These are phyloP conservation scores for Pteria penguin DNA, from an alignment of 2,888 invertebrate species.

Conservation along the genomic window DNA sequence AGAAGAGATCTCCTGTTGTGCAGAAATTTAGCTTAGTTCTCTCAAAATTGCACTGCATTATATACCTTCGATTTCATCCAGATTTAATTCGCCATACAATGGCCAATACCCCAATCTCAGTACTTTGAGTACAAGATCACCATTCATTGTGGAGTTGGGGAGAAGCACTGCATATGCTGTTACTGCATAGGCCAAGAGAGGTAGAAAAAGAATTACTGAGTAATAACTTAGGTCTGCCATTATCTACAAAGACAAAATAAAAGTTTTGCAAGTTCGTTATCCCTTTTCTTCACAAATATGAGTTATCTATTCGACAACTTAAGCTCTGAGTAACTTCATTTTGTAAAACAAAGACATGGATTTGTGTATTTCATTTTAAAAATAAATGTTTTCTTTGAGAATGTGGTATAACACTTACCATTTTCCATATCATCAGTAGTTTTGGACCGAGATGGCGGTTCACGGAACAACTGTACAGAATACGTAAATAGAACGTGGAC, in stretches of 20 bases:
- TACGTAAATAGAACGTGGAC: constrained; percentile 76
- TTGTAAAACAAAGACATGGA: too few relatives aligned
- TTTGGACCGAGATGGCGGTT: constrained; percentile 78
- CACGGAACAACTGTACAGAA: constrained; percentile 78
- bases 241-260: constrained; percentile 68
- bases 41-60: too few relatives aligned
- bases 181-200: constrained; percentile 78
- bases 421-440: constrained; percentile 78
- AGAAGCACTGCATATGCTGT: constrained; percentile 78
- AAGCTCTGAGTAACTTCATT: too few relatives aligned
- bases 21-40: too few relatives aligned
- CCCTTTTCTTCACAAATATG: too few relatives aligned
- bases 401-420: too few relatives aligned
- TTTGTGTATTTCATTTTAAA: too few relatives aligned
- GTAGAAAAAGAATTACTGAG: constrained; percentile 77
- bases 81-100: constrained; percentile 80
- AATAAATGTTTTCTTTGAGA: too few relatives aligned
- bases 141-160: constrained; percentile 71
- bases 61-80: constrained; percentile 78
- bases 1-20: too few relatives aligned
- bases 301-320: too few relatives aligned
- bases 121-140: constrained; percentile 69
- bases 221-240: constrained; percentile 76
- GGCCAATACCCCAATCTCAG: constrained; percentile 80
- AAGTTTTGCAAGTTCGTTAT: too few relatives aligned